Conservation (phyloP, 2,888 invertebrate genomes). For the Papilio protenor region DNA sequence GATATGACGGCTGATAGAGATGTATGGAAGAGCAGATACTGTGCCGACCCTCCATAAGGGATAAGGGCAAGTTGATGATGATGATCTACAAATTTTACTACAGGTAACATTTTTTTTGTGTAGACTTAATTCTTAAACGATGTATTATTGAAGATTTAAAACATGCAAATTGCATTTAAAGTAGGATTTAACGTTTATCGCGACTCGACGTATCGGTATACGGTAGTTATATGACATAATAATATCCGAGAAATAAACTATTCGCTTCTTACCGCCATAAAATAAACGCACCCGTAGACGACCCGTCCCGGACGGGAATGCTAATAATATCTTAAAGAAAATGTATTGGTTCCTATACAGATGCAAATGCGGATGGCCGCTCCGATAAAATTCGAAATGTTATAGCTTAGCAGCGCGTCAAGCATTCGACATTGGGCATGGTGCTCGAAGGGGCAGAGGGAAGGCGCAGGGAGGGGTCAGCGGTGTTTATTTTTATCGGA, state of each 20-base stretch:
- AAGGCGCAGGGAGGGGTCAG: constrained; percentile 53
- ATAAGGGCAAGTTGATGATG: no score
- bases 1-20: no score
- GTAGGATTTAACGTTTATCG: constrained; percentile 11
- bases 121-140: background rate
- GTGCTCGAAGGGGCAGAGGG: constrained; percentile 27
- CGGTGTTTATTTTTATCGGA: constrained; percentile 79
- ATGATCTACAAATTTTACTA: background rate
- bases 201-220: constrained; percentile 4
- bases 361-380: constrained; percentile 77
- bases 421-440: constrained; percentile 68
- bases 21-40: no score
- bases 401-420: constrained; percentile 78
- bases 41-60: no score
- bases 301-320: constrained; percentile 61
- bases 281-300: constrained; percentile 45
- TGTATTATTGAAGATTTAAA: background rate
- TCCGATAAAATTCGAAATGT: constrained; percentile 78
- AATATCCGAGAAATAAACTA: constrained; percentile 38
- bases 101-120: background rate
- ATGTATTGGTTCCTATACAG: constrained; percentile 76
- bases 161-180: constrained; percentile 26
- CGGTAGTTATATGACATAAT: constrained; percentile 42
- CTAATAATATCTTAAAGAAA: constrained; percentile 75
- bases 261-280: constrained; percentile 40